phyloP scores from a whole-genome alignment of 2,888 invertebrate species.

The Linnaemya vulpina region DNA sequence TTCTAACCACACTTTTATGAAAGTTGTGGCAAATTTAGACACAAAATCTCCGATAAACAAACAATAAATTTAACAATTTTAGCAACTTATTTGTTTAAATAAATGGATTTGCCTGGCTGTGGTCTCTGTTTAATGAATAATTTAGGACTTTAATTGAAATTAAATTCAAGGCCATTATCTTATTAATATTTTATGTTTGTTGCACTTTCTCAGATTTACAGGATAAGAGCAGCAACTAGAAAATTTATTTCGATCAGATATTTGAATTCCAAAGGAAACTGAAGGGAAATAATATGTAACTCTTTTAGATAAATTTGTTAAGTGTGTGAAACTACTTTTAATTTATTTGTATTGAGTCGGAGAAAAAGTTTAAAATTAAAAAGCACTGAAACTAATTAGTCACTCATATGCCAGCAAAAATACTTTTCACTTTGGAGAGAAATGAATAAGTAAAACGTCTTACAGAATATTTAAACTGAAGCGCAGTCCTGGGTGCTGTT shows the following conservation, averaged over 20 bases:
- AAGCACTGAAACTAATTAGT: too few relatives aligned
- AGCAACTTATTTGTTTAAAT: slow-evolving; percentile 17
- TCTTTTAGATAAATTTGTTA: not conserved
- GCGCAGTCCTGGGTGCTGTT: too few relatives aligned
- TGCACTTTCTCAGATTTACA: not conserved
- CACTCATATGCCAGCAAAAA: too few relatives aligned
- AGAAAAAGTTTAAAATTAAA: too few relatives aligned
- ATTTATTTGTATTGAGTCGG: too few relatives aligned
- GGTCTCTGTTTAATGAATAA: slow-evolving; percentile 7
- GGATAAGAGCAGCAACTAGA: not conserved
- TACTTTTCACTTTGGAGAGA: too few relatives aligned
- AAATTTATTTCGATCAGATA: not conserved
- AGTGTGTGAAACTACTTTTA: too few relatives aligned
- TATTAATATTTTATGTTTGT: slow-evolving; percentile 6
- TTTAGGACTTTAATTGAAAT: slow-evolving; percentile 4
- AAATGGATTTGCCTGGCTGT: not conserved
- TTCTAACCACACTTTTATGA: not conserved
- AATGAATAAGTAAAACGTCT: too few relatives aligned
- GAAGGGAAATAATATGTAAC: not conserved
- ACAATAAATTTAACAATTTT: not conserved
- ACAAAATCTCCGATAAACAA: not conserved
- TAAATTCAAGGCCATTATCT: slow-evolving; percentile 18
- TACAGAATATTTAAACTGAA: too few relatives aligned
- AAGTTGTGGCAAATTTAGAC: not conserved
- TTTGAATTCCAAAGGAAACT: not conserved